Evolutionary conservation across 1,140 invertebrate genomes (phyloP).

Genomic region (Bombus ignitus): DNA sequence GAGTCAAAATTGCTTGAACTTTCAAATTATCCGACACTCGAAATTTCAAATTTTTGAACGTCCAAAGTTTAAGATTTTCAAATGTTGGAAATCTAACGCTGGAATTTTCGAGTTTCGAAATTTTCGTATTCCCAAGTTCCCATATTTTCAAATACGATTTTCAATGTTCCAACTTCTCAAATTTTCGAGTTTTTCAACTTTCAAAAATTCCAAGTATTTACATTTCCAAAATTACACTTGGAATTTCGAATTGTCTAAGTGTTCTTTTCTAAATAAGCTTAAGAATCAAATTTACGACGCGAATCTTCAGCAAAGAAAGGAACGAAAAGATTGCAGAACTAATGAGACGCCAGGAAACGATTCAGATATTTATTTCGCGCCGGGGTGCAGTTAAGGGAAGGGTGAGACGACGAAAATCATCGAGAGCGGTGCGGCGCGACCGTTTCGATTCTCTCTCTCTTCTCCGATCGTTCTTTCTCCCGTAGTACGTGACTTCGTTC

Average conservation of each 20-base stretch:
- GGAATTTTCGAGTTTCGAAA: too few relatives aligned
- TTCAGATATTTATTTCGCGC: neutral
- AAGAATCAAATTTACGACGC: too few relatives aligned
- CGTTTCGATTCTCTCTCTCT: slow-evolving; percentile 1
- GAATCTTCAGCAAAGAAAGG: neutral
- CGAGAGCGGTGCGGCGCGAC: slow-evolving; percentile 2
- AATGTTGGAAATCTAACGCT: neutral
- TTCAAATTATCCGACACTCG: neutral
- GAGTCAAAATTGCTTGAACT: neutral
- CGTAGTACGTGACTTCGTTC: slow-evolving; percentile 23
- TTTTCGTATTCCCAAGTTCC: too few relatives aligned
- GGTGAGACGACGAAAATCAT: slow-evolving; percentile 27
- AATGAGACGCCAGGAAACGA: slow-evolving; percentile 10
- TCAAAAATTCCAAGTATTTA: neutral
- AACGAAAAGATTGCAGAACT: neutral
- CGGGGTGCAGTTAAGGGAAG: neutral
- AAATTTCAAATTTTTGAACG: too few relatives aligned
- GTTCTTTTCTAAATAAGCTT: neutral
- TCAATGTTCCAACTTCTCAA: neutral
- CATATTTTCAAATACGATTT: too few relatives aligned
- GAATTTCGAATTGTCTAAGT: neutral
- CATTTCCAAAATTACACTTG: neutral
- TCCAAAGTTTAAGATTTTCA: rapidly evolving
- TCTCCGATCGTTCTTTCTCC: neutral
- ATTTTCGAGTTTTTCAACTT: too few relatives aligned